Evolutionary conservation across 2,113 vertebrate species (phyloP).

Genomic region (Neodontobutis hainanensis): DNA sequence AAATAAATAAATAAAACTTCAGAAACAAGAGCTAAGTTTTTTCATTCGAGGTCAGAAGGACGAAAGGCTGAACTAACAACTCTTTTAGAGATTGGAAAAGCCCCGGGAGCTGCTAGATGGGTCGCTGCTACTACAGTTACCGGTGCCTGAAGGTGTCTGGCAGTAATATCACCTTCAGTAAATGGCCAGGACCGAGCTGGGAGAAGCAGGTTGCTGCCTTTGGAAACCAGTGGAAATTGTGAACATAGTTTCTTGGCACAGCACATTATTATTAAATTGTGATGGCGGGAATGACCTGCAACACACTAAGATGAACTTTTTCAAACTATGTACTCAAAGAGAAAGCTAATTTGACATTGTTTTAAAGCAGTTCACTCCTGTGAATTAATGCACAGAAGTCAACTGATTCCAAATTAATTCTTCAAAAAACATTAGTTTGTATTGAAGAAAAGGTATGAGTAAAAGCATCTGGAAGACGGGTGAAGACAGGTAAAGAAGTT

Average conservation of each 20-base stretch:
- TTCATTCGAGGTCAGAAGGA: neutral
- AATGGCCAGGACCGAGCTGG: neutral
- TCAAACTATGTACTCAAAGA: neutral
- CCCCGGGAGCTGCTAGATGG: neutral
- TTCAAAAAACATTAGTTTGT: slow-evolving; percentile 1
- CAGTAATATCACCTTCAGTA: neutral
- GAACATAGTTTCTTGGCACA: neutral
- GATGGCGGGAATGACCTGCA: neutral
- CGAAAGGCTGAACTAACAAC: neutral
- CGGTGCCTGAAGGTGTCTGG: neutral
- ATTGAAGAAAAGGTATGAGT: too few relatives aligned
- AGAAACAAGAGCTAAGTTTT: too few relatives aligned
- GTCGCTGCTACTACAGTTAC: neutral
- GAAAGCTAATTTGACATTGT: neutral
- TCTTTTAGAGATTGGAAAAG: neutral
- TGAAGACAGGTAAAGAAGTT: too few relatives aligned
- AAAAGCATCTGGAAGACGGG: too few relatives aligned
- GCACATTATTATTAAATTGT: neutral
- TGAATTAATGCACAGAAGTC: neutral
- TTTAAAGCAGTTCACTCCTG: neutral
- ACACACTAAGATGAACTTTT: neutral
- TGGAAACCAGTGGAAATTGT: neutral
- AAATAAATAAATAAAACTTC: too few relatives aligned
- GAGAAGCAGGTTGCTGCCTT: neutral
- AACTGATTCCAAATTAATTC: slow-evolving; percentile 13